Evolutionary conservation across 2,888 invertebrate genomes (phyloP).

Genomic region (Subacronicta megacephala): DNA sequence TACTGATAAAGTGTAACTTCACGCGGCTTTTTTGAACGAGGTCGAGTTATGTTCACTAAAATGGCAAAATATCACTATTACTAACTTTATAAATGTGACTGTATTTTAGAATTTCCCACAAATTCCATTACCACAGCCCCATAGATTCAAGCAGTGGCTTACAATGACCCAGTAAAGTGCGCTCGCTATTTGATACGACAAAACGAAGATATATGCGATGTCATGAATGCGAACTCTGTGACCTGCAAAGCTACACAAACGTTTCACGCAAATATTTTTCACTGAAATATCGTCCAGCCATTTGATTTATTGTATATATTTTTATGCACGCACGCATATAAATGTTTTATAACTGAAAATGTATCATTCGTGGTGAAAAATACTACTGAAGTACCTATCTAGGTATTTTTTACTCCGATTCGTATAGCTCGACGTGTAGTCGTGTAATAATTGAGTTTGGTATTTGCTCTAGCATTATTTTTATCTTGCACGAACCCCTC

Average conservation of each 20-base stretch:
- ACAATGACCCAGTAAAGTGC: slow-evolving; percentile 38
- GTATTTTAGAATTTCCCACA: slow-evolving; percentile 7
- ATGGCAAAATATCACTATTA: too few relatives aligned
- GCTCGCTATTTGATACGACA: slow-evolving; percentile 43
- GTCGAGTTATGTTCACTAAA: too few relatives aligned
- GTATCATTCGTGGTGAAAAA: too few relatives aligned
- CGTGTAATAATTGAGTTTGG: too few relatives aligned
- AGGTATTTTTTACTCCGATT: too few relatives aligned
- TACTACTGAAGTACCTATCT: too few relatives aligned
- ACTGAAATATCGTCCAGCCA: slow-evolving; percentile 38
- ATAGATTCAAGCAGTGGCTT: slow-evolving; percentile 19
- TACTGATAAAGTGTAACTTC: background rate
- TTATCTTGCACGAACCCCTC: too few relatives aligned
- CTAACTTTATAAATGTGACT: slow-evolving; percentile 2
- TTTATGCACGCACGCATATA: slow-evolving; percentile 35
- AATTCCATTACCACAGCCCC: slow-evolving; percentile 12
- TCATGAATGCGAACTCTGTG: slow-evolving; percentile 38
- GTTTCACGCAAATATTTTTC: slow-evolving; percentile 41
- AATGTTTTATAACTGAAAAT: slow-evolving; percentile 25
- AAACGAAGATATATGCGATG: slow-evolving; percentile 56
- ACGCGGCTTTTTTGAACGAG: background rate
- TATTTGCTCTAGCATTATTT: too few relatives aligned
- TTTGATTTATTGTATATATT: slow-evolving; percentile 48
- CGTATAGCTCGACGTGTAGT: too few relatives aligned
- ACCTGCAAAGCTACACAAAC: slow-evolving; percentile 22